A percentile compares a stretch with the other conserved stretches of the same genome.
Evolutionary conservation across 2,888 invertebrate genomes (phyloP).

Genomic region (Drosophila falleni): DNA sequence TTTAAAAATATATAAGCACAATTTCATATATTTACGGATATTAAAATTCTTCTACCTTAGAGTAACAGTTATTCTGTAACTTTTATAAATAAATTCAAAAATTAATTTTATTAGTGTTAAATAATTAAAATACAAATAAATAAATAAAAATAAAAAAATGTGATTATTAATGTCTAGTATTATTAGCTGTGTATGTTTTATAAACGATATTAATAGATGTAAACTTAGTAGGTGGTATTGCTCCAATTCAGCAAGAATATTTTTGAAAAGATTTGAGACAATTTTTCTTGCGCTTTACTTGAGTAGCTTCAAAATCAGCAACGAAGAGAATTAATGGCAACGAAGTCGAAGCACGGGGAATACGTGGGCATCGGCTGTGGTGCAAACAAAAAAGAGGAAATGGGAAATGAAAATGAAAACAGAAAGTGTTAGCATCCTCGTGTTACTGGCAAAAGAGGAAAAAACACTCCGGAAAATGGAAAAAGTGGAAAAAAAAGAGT

Average conservation of each 20-base stretch:
- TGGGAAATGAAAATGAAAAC: conserved; percentile 34
- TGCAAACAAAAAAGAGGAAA: conserved; percentile 19
- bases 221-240: background rate
- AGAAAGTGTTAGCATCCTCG: conserved; percentile 39
- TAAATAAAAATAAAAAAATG: background rate
- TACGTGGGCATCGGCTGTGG: conserved; percentile 6
- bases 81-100: too few relatives aligned
- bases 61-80: too few relatives aligned
- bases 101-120: too few relatives aligned
- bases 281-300: background rate
- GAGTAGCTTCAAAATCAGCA: background rate
- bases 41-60: too few relatives aligned
- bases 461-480: conserved; percentile 25
- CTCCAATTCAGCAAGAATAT: background rate
- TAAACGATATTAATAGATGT: background rate
- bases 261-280: background rate
- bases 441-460: conserved; percentile 16
- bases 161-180: too few relatives aligned
- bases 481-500: conserved; percentile 32
- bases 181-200: background rate
- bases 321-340: background rate
- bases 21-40: too few relatives aligned
- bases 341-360: conserved; percentile 4
- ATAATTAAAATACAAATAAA: background rate
- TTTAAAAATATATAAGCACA: too few relatives aligned